Conservation (phyloP, 2,888 invertebrate species). For the Halocaridina rubra region DNA sequence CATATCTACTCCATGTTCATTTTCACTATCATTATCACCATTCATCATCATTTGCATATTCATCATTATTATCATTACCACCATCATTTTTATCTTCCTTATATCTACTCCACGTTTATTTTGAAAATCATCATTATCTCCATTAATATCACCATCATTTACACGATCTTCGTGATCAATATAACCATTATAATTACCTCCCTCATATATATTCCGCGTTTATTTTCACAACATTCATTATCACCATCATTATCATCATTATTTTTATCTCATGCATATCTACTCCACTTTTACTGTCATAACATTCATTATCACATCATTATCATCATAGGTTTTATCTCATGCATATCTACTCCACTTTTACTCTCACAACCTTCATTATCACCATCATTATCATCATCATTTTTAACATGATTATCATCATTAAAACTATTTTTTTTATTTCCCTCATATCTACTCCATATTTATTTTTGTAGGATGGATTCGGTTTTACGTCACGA, state of each 20-base stretch:
- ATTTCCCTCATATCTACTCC: too few species aligned
- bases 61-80: not conserved
- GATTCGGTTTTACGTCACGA: too few species aligned
- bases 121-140: not conserved
- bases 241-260: not conserved
- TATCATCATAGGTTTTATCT: too few species aligned
- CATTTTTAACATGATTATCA: not conserved
- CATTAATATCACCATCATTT: not conserved
- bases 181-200: not conserved
- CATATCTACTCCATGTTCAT: too few species aligned
- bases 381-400: not conserved
- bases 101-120: not conserved
- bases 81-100: not conserved
- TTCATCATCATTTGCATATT: not conserved
- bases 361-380: not conserved
- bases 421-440: not conserved
- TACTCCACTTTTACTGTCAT: too few species aligned
- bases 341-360: not conserved
- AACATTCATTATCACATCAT: too few species aligned
- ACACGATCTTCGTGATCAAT: not conserved
- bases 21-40: not conserved
- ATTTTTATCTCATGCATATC: not conserved
- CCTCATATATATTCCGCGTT: not conserved
- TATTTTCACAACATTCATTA: not conserved
- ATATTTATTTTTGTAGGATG: too few species aligned